phyloP scores from a whole-genome alignment of 1,140 invertebrate species.

The Hormaphis cornu region DNA sequence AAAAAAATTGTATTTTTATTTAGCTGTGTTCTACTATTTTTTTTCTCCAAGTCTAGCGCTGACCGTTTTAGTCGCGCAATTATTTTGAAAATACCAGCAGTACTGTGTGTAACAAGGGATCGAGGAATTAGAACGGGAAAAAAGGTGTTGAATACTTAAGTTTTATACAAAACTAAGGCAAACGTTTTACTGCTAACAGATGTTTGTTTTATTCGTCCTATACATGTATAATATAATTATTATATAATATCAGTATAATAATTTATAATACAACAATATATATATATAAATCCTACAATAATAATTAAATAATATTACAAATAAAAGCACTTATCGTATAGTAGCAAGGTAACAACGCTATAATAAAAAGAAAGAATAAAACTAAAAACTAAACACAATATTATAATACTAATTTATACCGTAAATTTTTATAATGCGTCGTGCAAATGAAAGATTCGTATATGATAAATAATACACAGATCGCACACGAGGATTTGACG shows the following conservation, averaged over 20 bases:
- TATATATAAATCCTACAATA: conserved; percentile 26
- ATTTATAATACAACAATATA: conserved; percentile 29
- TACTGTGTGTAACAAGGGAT: too few relatives aligned
- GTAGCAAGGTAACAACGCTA: conserved; percentile 30
- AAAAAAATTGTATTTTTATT: too few relatives aligned
- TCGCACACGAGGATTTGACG: too few relatives aligned
- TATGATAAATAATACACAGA: neutral
- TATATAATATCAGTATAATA: conserved; percentile 21
- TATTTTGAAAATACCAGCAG: too few relatives aligned
- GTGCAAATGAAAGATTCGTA: conserved; percentile 7
- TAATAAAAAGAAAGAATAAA: too few relatives aligned
- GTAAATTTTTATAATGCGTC: conserved; percentile 1
- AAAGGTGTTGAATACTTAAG: too few relatives aligned
- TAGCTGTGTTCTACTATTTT: too few relatives aligned
- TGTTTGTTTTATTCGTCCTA: conserved; percentile 25
- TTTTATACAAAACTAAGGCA: too few relatives aligned
- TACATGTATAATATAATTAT: conserved; percentile 30
- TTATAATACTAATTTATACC: neutral
- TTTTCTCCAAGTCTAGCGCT: too few relatives aligned
- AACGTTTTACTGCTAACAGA: conserved; percentile 13
- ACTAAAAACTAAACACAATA: conserved; percentile 14
- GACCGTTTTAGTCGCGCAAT: too few relatives aligned
- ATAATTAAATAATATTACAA: too few relatives aligned
- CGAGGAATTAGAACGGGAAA: too few relatives aligned
- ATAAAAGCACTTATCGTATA: conserved; percentile 26